Conservation (phyloP, 1,140 invertebrate species). For the Saccostrea cuccullata region DNA sequence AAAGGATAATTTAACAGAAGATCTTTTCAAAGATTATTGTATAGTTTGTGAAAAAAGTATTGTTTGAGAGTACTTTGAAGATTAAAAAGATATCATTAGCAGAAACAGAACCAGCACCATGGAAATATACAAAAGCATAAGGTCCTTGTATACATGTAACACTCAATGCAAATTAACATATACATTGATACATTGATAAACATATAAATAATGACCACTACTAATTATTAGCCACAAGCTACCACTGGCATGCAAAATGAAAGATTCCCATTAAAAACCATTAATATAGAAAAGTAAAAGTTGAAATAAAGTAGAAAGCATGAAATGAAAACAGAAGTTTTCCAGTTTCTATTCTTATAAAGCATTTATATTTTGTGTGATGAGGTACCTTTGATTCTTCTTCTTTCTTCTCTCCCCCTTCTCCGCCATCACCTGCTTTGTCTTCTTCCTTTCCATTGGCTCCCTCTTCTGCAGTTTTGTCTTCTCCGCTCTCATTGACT, state of each 20-base stretch:
- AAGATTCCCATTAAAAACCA: background rate
- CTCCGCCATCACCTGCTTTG: constrained; percentile 18
- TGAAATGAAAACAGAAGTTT: background rate
- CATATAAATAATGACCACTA: background rate
- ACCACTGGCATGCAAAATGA: constrained; percentile 13
- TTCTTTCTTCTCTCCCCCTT: background rate
- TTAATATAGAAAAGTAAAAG: constrained; percentile 4
- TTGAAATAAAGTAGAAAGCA: background rate
- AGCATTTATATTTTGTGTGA: background rate
- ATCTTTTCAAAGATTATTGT: no score
- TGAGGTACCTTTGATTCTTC: constrained; percentile 2
- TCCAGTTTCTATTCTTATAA: background rate
- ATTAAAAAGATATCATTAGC: background rate
- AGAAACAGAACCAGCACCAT: constrained; percentile 2
- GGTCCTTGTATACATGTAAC: constrained; percentile 16
- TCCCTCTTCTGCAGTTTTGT: constrained; percentile 3
- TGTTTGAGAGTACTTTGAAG: no score
- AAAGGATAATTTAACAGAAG: background rate
- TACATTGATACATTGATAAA: background rate
- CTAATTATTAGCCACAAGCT: constrained; percentile 9
- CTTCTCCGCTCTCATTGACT: background rate
- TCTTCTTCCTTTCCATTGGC: constrained; percentile 1
- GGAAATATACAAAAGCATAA: constrained; percentile 25
- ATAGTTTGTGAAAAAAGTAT: no score
- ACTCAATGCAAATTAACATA: constrained; percentile 9